Base-by-base conservation (phyloP, 2,888 invertebrate species). In the Nymphalis polychloros region DNA sequence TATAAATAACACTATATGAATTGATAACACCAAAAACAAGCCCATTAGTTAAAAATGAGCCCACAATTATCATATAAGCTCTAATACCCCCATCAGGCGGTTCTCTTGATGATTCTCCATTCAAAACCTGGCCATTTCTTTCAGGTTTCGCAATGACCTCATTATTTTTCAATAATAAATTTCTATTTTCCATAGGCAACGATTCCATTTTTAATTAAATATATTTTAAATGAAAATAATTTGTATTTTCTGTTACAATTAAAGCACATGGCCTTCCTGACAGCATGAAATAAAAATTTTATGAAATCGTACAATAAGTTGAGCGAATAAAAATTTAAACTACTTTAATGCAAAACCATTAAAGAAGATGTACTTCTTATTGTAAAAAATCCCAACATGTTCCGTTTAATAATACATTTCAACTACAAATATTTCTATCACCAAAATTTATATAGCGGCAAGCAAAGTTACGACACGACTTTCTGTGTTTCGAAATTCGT, bases 21-120 rank as follows among this genome's bases (percentile, higher is more conserved):
- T 98, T 98, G 80, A 98, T 97, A 57, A 97, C 95, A 59, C 98
- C 97, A 86, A 98, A 98, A 63, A 98, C 93, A 63, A 98, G 95
- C 8, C 98, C 98, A 87, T 98, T 98, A 79, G 96, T 96, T 69
- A 97, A 92, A 86, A 98, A 97, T 69, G 98, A 97, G 55, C 95
- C 97, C 53, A 97, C 78, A 94, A 97, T 94, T 19, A 98, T 95
- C 70, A 95, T 87, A 95, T 96, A 97, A 0, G 97, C 97, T 78
- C 96, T 93, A 17, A 94, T 75, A 0, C 97, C 97, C 16, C 97
- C 97, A 87, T 97, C 96, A 0, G 96, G 95, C 27, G 94, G 94
- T 41, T 87, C 90, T 60, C 78, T 81, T 49, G 67, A 65, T 31
- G 78, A 77, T 65, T 78, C 78, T 62, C 76, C 75, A 68, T 74